Base-by-base conservation (phyloP, 37 sponge, comb jelly and placozoan genomes). In the Halichondria panicea region DNA sequence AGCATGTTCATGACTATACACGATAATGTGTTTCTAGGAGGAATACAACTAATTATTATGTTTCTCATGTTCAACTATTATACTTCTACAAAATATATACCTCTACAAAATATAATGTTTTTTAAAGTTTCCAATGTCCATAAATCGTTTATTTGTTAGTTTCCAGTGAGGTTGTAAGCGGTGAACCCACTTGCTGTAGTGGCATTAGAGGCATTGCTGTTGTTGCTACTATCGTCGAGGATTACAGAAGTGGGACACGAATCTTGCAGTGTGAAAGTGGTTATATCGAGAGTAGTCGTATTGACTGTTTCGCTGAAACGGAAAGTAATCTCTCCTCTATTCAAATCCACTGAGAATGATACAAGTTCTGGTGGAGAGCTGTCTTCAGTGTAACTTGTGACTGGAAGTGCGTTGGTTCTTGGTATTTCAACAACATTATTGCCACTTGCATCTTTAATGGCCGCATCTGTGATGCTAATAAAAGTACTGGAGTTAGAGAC, bases 281-380 rank as follows among this genome's bases (percentile, higher is more conserved):
- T 33, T 22, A 75, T 63, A 1, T 63, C 9, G 28, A 93, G 60
- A 15, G 87, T 70, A 11, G 81, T 48, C 9, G 64, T 38, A 71
- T 82, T 88, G 22, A 95, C 87, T 15, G 93, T 92, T 83, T 95
- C 96, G 64, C 82, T 88, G 77, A 95, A 92, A 31, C 77, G 46
- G 8, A 95, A 71, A 19, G 38, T 66, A 32, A 95, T 77, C 28
- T 75, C 59, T 0, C 93, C 93, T 33, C 46, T 77, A 50, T 95
- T 79, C 63, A 92, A 42, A 57, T 89, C 84, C 19, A 95, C 34
- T 28, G 79, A 76, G 66, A 86, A 95, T 11, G 77, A 45, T 11
- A 74, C 21, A 22, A 95, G 64, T 33, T 67, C 28, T 24, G 96
- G 96, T 58, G 74, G 82, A 40, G 89, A 88, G 25, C 63, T 57